Percentiles rank a stretch among this genome's conserved stretches.
phyloP scores from a whole-genome alignment of 2,888 invertebrate genomes.

The Eulithis prunata region DNA sequence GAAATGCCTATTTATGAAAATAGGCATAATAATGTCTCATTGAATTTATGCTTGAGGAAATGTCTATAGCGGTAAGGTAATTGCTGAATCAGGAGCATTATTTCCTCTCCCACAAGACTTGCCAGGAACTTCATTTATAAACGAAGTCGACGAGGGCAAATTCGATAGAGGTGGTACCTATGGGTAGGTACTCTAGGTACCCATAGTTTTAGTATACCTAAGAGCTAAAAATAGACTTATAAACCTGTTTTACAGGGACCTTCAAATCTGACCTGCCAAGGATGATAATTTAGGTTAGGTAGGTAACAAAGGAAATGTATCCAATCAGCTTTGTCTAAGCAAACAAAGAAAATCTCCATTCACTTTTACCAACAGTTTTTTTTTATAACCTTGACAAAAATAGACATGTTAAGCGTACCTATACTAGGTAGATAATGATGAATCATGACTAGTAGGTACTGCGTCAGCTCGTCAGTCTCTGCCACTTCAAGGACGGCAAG shows the following conservation, averaged over 20 bases:
- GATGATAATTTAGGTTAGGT: slow-evolving; percentile 9
- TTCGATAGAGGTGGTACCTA: too few species aligned
- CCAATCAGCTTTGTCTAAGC: slow-evolving; percentile 18
- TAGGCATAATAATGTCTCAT: slow-evolving; percentile 6
- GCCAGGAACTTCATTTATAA: slow-evolving; percentile 3
- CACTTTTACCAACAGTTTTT: slow-evolving; percentile 31
- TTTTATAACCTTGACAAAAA: slow-evolving; percentile 27
- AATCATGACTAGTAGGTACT: slow-evolving; percentile 31
- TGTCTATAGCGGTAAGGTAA: slow-evolving; percentile 3
- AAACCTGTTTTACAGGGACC: neutral
- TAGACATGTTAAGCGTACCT: slow-evolving; percentile 23
- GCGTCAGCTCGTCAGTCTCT: slow-evolving; percentile 33
- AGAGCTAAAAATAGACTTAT: too few species aligned
- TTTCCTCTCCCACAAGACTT: slow-evolving; percentile 9
- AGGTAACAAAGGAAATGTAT: slow-evolving; percentile 24
- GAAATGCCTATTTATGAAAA: neutral
- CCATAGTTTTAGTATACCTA: too few species aligned
- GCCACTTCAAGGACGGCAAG: slow-evolving; percentile 35
- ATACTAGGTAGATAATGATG: slow-evolving; percentile 28
- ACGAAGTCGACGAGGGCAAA: neutral
- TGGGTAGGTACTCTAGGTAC: too few species aligned
- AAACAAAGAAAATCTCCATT: slow-evolving; percentile 36
- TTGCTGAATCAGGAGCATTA: slow-evolving; percentile 1
- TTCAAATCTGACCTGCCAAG: slow-evolving; percentile 11
- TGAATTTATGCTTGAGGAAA: slow-evolving; percentile 1